Evolutionary conservation across 2,797 vertebrate genomes (phyloP), one percentile per base, ranked within the genome.

Genomic region (Naso thynnoides): DNA sequence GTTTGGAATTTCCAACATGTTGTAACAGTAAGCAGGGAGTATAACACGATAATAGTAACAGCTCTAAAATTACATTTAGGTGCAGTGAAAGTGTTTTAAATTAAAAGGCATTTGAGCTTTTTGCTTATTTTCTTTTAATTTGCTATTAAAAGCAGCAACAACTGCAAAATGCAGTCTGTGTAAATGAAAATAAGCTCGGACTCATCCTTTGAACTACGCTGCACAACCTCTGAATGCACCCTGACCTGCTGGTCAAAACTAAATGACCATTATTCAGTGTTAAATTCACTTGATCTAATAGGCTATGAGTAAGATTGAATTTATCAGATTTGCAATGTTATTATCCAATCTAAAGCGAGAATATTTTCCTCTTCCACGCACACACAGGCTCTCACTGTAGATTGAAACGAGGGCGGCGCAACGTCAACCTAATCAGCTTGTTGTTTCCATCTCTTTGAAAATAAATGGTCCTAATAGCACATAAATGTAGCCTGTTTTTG

Each of bases 281-380:
- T 93, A 88, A 93, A 94, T 93, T 94, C 82, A 90, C 85, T 91
- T 83, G 70, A 89, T 90, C 91, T 93, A 94, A 94, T 93, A 87
- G 90, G 91, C 86, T 87, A 77, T 81, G 86, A 85, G 88, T 79
- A 52, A 88, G 83, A 88, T 86, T 78, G 72, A 83, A 89, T 88
- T 89, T 86, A 93, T 91, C 91, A 92, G 89, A 92, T 92, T 73
- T 87, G 33, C 75, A 27, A 79, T 31, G 79, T 88, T 89, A 89
- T 92, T 92, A 93, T 90, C 91, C 87, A 91, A 93, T 94, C 84
- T 85, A 29, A 82, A 88, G 70, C 42, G 18, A 70, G 81, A 86
- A 86, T 79, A 84, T 85, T 78, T 84, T 81, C 85, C 76, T 77
- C 83, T 77, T 57, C 10, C 42, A 74, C 48, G 50, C 75, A 81